Conservation (phyloP, 2,113 vertebrate species). For the Muntiacus reevesi region DNA sequence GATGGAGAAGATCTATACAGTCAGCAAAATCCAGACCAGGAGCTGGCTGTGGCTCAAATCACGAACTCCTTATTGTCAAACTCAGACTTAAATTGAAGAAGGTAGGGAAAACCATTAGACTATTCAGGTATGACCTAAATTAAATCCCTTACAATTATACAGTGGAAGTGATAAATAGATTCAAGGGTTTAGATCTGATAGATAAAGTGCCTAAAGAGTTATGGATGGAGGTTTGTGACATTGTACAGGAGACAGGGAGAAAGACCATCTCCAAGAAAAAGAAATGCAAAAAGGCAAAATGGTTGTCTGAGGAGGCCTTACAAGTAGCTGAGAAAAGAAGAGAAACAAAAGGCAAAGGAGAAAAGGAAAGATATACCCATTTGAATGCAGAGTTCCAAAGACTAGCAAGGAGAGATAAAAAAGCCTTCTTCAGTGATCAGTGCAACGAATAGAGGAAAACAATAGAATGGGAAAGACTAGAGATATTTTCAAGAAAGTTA, state of each 20-base stretch:
- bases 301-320: neutral
- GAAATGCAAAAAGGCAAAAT: neutral
- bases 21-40: neutral
- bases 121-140: neutral
- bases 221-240: neutral
- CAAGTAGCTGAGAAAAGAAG: neutral
- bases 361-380: neutral
- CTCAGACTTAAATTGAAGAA: neutral
- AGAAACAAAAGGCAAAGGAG: neutral
- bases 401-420: neutral
- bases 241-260: neutral
- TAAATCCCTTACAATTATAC: neutral
- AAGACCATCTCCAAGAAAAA: neutral
- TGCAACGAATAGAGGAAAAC: neutral
- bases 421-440: neutral
- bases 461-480: neutral
- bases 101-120: neutral
- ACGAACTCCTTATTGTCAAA: neutral
- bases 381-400: neutral
- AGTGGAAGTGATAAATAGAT: neutral
- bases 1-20: neutral
- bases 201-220: neutral
- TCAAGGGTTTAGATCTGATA: neutral
- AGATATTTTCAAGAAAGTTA: neutral
- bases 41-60: neutral